A percentile compares a stretch with the other conserved stretches of the same genome.
Conservation (phyloP, 2,113 vertebrate genomes). For the Halichoeres trimaculatus region DNA sequence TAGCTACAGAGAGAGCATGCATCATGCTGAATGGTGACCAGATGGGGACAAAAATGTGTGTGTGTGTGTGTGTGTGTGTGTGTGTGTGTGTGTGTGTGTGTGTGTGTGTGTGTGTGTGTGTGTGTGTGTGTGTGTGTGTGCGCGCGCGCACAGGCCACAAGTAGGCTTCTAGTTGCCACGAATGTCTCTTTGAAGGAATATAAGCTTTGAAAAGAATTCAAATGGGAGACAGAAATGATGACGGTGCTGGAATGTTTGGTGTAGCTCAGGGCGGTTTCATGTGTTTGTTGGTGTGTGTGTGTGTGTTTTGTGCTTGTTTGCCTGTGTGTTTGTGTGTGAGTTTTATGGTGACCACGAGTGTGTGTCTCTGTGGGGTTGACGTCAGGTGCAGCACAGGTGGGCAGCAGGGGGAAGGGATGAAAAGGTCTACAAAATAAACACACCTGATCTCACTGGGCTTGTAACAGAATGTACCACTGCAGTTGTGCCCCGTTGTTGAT, state of each 20-base stretch:
- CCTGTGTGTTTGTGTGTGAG: constrained; percentile 16
- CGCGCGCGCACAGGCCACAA: constrained; percentile 42
- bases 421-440: constrained; percentile 72
- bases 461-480: constrained; percentile 19
- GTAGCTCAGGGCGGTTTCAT: constrained; percentile 33
- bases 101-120: constrained; percentile 6
- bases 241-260: constrained; percentile 26
- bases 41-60: constrained; percentile 72
- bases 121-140: constrained; percentile 34
- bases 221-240: constrained; percentile 60
- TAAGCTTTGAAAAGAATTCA: constrained; percentile 68
- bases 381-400: constrained; percentile 76
- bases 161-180: constrained; percentile 46
- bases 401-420: constrained; percentile 64
- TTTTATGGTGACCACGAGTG: constrained; percentile 34
- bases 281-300: constrained; percentile 15
- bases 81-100: neutral
- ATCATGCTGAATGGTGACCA: constrained; percentile 73
- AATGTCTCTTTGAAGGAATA: constrained; percentile 61
- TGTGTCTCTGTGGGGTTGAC: constrained; percentile 50
- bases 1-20: constrained; percentile 64
- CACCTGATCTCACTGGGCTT: constrained; percentile 70
- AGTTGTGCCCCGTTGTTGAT: constrained; percentile 11
- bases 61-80: constrained; percentile 35
- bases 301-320: constrained; percentile 5